Evolutionary conservation across 2,797 vertebrate genomes (phyloP), one percentile per base, ranked within the genome.

Genomic region (Sebastes variabilis): DNA sequence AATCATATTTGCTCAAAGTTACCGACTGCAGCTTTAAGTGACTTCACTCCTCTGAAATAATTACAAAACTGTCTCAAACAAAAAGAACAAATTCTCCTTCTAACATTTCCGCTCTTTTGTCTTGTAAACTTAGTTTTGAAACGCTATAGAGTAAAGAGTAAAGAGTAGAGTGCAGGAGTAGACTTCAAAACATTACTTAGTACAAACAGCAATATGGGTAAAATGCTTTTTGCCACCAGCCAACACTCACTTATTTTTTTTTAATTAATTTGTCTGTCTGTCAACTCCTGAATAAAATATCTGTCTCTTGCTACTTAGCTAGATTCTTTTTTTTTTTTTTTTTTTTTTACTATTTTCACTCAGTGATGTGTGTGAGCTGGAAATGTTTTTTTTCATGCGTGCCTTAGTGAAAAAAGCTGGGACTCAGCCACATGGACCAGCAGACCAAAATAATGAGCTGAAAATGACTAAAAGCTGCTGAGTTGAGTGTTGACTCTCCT

Each of bases 401-500:
- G n/a, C 24, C 14, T 72, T 58, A 46, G 42, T 56, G 13, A 55
- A 24, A 42, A 1, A 59, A 22, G n/a, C 38, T 64, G 20, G 24
- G 36, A 25, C 11, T 25, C 13, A 58, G n/a, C 16, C 61, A 67
- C 25, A 59, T 49, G 54, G 29, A 75, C 42, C 42, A 46, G 42
- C 42, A 56, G 42, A 67, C 27, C 46, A 52, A 72, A 70, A 56
- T 20, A 72, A 71, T 69, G 32, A 38, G 70, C 38, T 58, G 14
- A 54, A 78, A 69, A 66, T 56, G 6, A 62, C 30, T 66, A 11
- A 77, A 13, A 71, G 67, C 65, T 74, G 25, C 14, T 68, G 24
- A 22, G 22, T 64, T 49, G 8, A 60, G 32, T 38, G 59, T 56
- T 75, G 1, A 60, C 20, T 36, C 66, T 76, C 42, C 46, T 60